Percentiles rank a stretch among this genome's conserved stretches.
Conservation (phyloP, 2,888 invertebrate species). For the Caradrina kadenii region DNA sequence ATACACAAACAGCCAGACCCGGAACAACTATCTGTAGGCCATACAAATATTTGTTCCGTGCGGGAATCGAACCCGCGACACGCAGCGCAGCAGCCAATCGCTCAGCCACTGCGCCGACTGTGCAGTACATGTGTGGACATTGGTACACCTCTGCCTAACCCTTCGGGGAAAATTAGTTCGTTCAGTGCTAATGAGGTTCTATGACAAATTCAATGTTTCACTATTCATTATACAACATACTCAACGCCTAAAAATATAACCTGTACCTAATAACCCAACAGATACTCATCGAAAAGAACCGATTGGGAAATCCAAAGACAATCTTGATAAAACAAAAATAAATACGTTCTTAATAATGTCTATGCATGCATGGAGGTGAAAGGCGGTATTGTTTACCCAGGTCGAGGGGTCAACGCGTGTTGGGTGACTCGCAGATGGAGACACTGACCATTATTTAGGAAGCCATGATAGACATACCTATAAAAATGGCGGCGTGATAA, state of each 20-base stretch:
- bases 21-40: too few species aligned
- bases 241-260: constrained; percentile 11
- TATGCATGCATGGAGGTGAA: constrained; percentile 66
- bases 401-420: constrained; percentile 65
- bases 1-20: too few species aligned
- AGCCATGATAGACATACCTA: constrained; percentile 58
- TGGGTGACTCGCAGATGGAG: constrained; percentile 57
- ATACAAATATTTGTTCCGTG: too few species aligned
- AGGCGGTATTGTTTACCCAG: constrained; percentile 69
- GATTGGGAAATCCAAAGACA: constrained; percentile 59
- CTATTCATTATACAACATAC: constrained; percentile 14
- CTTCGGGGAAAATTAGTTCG: neutral
- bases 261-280: too few species aligned
- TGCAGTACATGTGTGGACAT: too few species aligned
- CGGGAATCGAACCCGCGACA: too few species aligned
- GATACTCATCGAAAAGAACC: constrained; percentile 45
- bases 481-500: constrained; percentile 64
- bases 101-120: too few species aligned
- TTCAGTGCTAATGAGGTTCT: neutral
- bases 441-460: constrained; percentile 66
- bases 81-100: too few species aligned
- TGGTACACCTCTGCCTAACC: too few species aligned
- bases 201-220: constrained; percentile 3
- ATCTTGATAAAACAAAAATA: constrained; percentile 67
- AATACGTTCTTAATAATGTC: constrained; percentile 67